phyloP scores from a whole-genome alignment of 2,797 vertebrate genomes.

The Pristis pectinata region DNA sequence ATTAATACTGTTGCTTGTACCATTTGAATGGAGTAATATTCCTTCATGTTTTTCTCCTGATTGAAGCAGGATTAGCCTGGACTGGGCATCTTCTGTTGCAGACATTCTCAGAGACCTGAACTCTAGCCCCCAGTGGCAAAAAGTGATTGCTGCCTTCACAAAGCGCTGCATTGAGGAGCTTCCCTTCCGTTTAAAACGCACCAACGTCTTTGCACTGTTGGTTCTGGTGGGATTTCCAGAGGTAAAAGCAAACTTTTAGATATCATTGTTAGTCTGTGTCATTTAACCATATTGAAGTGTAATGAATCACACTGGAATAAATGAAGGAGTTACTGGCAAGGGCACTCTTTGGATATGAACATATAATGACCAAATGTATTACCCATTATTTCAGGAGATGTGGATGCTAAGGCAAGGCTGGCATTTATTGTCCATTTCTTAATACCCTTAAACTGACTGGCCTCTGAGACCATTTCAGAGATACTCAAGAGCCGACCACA shows the following conservation, averaged over 20 bases:
- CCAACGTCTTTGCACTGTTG: constrained; percentile 89
- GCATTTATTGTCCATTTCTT: too few relatives aligned
- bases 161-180: constrained; percentile 86
- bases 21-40: background rate
- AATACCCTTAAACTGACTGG: too few relatives aligned
- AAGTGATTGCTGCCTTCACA: constrained; percentile 78
- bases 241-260: constrained; percentile 54
- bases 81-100: constrained; percentile 93
- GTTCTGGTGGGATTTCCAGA: constrained; percentile 94
- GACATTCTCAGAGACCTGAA: constrained; percentile 84
- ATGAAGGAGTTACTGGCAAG: background rate
- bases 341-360: background rate
- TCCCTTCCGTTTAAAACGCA: constrained; percentile 81
- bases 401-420: too few relatives aligned
- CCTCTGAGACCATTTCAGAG: too few relatives aligned
- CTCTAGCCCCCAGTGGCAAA: constrained; percentile 71
- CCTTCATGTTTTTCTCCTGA: constrained; percentile 41
- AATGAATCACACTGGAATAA: background rate
- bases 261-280: background rate
- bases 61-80: constrained; percentile 83
- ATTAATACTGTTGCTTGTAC: background rate
- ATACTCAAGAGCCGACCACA: too few relatives aligned
- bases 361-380: too few relatives aligned
- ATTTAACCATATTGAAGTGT: background rate
- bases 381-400: background rate